Evolutionary conservation across 2,888 invertebrate genomes (phyloP).

Genomic region (Microplitis deprimator): DNA sequence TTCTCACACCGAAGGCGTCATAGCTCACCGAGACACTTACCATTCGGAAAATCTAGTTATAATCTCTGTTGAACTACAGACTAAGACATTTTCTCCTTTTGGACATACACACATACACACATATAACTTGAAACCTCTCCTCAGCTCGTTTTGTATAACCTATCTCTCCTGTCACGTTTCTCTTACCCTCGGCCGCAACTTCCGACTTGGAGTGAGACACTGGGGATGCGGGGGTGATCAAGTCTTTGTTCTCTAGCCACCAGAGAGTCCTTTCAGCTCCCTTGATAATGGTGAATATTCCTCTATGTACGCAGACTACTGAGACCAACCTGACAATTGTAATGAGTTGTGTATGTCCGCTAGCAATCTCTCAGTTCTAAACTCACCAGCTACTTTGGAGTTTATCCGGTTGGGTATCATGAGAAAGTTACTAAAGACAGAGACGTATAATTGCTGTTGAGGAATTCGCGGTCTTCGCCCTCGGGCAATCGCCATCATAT

Average conservation of each 20-base stretch:
- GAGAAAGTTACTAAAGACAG: neutral
- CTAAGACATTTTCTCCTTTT: constrained; percentile 4
- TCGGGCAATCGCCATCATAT: constrained; percentile 11
- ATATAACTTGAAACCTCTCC: neutral
- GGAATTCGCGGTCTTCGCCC: constrained; percentile 3
- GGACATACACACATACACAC: neutral
- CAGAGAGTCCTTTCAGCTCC: neutral
- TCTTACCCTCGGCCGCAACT: constrained; percentile 27
- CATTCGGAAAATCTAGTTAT: constrained; percentile 26
- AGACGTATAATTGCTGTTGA: constrained; percentile 11
- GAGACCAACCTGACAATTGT: neutral
- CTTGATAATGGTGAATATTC: neutral
- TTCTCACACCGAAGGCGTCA: constrained; percentile 8
- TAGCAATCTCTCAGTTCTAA: neutral
- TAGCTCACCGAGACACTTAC: constrained; percentile 6
- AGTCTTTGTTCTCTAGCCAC: neutral
- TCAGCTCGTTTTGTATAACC: neutral
- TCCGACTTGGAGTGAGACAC: neutral
- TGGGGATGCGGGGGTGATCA: neutral
- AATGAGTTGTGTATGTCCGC: constrained; percentile 1
- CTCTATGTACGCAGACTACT: neutral
- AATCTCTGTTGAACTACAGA: neutral
- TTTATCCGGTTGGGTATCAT: neutral
- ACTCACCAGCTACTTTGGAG: neutral
- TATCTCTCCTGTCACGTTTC: neutral